These are phyloP conservation scores for Adelognathus sp. DNA, from an alignment of 2,888 invertebrate species.

Conservation along the genomic window DNA sequence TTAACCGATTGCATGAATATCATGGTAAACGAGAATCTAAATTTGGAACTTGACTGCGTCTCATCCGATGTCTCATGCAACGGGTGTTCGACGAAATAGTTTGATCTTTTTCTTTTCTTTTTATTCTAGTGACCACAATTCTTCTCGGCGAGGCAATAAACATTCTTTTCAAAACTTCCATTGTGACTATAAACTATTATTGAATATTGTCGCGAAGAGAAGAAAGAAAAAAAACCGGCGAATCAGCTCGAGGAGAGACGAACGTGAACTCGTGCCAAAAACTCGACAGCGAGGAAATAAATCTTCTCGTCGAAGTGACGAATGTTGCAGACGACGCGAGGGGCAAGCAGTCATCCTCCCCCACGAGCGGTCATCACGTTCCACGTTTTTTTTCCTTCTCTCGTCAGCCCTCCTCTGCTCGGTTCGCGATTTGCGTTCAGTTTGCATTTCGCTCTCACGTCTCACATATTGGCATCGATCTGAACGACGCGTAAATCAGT, in stretches of 20 bases:
- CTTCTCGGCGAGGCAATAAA: neutral
- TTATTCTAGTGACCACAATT: neutral
- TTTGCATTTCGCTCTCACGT: conserved; percentile 15
- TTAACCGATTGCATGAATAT: neutral
- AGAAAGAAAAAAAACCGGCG: neutral
- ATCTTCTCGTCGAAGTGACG: conserved; percentile 48
- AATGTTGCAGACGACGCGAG: conserved; percentile 38
- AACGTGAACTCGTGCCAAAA: conserved; percentile 30
- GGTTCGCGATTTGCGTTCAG: conserved; percentile 19
- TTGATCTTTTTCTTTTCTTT: neutral
- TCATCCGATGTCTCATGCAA: neutral
- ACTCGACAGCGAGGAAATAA: conserved; percentile 13
- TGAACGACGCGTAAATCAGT: no score
- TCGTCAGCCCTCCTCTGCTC: no score
- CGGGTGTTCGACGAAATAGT: neutral
- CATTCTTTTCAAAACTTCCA: no score
- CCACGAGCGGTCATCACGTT: conserved; percentile 8
- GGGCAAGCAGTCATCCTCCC: neutral
- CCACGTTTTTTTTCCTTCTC: conserved; percentile 7
- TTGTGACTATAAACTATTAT: neutral
- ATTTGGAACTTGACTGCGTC: neutral
- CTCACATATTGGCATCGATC: conserved; percentile 39
- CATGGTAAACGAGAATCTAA: neutral
- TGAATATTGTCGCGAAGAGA: no score
- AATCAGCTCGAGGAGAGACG: neutral